A percentile compares a stretch with the other conserved stretches of the same genome.
Conservation (phyloP, 1,140 invertebrate genomes). For the Stenopsyche tienmushanensis region DNA sequence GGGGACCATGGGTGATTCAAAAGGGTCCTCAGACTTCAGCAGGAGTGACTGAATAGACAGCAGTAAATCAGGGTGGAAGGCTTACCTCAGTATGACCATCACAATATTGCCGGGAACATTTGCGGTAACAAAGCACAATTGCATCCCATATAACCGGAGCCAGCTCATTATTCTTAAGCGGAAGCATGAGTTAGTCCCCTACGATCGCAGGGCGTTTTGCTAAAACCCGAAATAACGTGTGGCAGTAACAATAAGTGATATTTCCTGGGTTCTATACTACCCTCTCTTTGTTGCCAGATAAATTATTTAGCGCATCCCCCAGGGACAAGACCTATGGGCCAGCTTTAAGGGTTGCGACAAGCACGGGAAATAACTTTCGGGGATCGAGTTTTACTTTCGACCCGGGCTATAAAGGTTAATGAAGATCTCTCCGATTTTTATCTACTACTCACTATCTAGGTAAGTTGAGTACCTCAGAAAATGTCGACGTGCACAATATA, state of each 20-base stretch:
- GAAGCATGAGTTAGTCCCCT: neutral
- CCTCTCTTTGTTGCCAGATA: slow-evolving; percentile 26
- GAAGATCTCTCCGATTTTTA: neutral
- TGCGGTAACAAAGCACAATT: slow-evolving; percentile 21
- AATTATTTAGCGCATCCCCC: slow-evolving; percentile 30
- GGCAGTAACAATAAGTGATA: slow-evolving; percentile 30
- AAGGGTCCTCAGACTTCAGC: neutral
- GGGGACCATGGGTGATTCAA: too few relatives aligned
- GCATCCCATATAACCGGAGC: slow-evolving; percentile 12
- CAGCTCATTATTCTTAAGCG: slow-evolving; percentile 21
- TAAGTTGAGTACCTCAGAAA: too few relatives aligned
- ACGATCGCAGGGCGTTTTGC: neutral
- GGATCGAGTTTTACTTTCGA: too few relatives aligned
- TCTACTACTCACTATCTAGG: too few relatives aligned
- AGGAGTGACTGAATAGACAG: neutral
- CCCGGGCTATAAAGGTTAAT: neutral
- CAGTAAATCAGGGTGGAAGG: slow-evolving; percentile 12
- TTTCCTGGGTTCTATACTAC: slow-evolving; percentile 5
- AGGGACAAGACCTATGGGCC: slow-evolving; percentile 16
- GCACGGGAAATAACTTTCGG: slow-evolving; percentile 19
- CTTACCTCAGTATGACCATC: slow-evolving; percentile 11
- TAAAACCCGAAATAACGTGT: slow-evolving; percentile 28
- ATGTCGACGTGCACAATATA: too few relatives aligned
- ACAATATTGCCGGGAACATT: slow-evolving; percentile 18
- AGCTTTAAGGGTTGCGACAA: slow-evolving; percentile 21